A percentile compares a stretch with the other conserved stretches of the same genome.
Conservation (phyloP, 2,888 invertebrate genomes). For the Microchrysa polita region DNA sequence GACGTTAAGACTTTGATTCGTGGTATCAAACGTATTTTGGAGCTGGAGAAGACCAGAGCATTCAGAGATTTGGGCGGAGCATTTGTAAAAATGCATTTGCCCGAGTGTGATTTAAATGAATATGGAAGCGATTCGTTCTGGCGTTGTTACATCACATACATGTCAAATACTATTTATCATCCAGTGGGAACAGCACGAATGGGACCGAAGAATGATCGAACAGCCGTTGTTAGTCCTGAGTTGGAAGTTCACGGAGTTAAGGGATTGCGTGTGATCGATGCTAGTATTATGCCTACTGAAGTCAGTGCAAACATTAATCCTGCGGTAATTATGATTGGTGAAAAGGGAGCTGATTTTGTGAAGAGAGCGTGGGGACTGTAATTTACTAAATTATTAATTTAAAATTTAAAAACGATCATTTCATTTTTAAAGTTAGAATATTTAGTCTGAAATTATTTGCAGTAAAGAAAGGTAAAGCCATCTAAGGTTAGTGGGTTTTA, state of each 20-base stretch:
- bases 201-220: slow-evolving; percentile 66
- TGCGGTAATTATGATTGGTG: slow-evolving; percentile 86
- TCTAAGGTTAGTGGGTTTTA: no score
- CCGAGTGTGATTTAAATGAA: slow-evolving; percentile 47
- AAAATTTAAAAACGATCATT: no score
- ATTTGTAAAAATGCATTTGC: slow-evolving; percentile 51
- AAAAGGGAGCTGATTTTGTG: slow-evolving; percentile 75
- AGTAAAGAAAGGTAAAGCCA: no score
- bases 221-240: slow-evolving; percentile 67
- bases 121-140: slow-evolving; percentile 66
- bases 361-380: slow-evolving; percentile 55
- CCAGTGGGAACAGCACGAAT: slow-evolving; percentile 77
- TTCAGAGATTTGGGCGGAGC: slow-evolving; percentile 43
- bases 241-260: slow-evolving; percentile 69
- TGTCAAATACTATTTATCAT: slow-evolving; percentile 71
- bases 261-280: slow-evolving; percentile 82
- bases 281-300: slow-evolving; percentile 83
- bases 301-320: slow-evolving; percentile 84
- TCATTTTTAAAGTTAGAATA: no score
- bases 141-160: slow-evolving; percentile 68
- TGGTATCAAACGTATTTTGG: slow-evolving; percentile 66
- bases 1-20: slow-evolving; percentile 62
- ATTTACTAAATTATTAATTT: no score
- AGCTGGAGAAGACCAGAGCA: slow-evolving; percentile 43
- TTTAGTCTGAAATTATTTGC: no score